Percentiles rank a stretch among this genome's conserved stretches.
phyloP scores from a whole-genome alignment of 2,797 vertebrate species.

The Cheirogaleus major region DNA sequence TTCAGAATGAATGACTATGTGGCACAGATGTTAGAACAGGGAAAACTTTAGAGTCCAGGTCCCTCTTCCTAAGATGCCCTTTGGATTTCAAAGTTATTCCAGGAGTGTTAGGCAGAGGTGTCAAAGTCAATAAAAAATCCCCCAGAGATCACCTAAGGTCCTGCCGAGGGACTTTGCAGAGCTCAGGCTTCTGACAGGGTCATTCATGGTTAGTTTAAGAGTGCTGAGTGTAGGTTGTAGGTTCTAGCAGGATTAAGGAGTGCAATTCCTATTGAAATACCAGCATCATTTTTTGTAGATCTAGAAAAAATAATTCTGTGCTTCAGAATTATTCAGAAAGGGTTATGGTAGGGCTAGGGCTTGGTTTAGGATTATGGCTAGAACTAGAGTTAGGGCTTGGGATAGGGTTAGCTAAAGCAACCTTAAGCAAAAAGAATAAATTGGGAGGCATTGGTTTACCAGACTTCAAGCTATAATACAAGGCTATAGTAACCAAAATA shows the following conservation, averaged over 20 bases:
- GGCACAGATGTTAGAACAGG: neutral
- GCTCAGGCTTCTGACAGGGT: neutral
- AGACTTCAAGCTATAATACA: too few species aligned
- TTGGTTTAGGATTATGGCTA: too few species aligned
- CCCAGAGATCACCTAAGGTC: neutral
- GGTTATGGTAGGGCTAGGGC: too few species aligned
- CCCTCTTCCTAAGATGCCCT: neutral
- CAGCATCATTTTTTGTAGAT: too few species aligned
- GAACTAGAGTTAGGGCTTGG: too few species aligned
- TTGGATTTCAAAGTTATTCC: neutral
- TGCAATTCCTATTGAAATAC: too few species aligned
- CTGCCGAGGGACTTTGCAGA: neutral
- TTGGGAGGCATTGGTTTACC: too few species aligned
- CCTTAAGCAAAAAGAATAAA: too few species aligned
- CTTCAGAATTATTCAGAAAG: too few species aligned
- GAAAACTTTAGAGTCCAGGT: neutral
- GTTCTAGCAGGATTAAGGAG: neutral
- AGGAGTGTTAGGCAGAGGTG: neutral
- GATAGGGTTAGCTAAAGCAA: too few species aligned
- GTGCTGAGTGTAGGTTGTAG: neutral
- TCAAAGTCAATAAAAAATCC: neutral
- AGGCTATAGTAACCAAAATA: too few species aligned
- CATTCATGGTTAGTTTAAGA: neutral
- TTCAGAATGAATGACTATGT: neutral
- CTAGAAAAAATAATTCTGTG: too few species aligned